phyloP scores from a whole-genome alignment of 2,797 vertebrate species.

The Taeniopygia guttata region DNA sequence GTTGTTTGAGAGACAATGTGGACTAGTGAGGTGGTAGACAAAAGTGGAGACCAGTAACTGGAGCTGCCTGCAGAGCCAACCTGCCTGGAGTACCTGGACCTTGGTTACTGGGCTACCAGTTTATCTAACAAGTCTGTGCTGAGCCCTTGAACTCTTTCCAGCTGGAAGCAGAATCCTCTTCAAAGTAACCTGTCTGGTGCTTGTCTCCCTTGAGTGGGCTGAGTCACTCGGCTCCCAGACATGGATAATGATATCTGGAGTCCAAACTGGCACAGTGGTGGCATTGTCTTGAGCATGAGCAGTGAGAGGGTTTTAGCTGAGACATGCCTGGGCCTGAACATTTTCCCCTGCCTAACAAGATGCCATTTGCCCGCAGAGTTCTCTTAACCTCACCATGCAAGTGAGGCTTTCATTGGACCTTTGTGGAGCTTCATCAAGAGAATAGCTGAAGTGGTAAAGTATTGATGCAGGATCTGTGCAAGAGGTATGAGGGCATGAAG shows the following conservation, averaged over 20 bases:
- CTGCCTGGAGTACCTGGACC: neutral
- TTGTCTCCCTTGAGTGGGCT: neutral
- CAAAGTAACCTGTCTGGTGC: neutral
- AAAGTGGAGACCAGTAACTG: neutral
- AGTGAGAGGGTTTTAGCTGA: neutral
- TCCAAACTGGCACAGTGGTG: neutral
- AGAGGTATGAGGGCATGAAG: neutral
- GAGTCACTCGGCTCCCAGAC: neutral
- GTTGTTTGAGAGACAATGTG: neutral
- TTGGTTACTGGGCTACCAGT: neutral
- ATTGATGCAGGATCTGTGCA: neutral
- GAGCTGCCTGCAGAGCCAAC: neutral
- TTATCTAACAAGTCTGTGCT: neutral
- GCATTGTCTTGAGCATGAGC: neutral
- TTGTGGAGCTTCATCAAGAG: neutral
- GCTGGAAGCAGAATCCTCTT: neutral
- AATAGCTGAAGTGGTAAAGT: neutral
- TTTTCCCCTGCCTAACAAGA: neutral
- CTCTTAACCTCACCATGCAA: neutral
- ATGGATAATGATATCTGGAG: neutral
- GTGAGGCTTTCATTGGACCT: neutral
- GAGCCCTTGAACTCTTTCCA: neutral
- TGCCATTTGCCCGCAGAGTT: neutral
- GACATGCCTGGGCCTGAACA: neutral
- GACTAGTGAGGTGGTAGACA: neutral